These are phyloP conservation scores for Catostomus latipinnis DNA, from an alignment of 2,797 vertebrate genomes.

Conservation along the genomic window DNA sequence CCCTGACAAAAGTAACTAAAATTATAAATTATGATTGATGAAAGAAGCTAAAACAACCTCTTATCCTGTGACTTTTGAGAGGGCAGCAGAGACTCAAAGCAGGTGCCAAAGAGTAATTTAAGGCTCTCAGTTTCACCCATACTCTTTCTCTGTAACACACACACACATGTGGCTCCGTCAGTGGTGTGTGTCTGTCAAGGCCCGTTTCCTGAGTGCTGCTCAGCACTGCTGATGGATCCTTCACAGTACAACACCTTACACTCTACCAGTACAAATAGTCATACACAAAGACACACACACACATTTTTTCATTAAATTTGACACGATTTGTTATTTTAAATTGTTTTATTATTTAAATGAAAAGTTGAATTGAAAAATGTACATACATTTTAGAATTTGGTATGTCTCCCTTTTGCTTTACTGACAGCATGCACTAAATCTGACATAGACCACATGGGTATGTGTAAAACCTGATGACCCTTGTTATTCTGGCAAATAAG, in stretches of 20 bases:
- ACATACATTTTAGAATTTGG: neutral
- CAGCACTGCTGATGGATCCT: conserved; percentile 64
- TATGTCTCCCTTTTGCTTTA: neutral
- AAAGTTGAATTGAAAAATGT: neutral
- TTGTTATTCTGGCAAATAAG: neutral
- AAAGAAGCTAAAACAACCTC: conserved; percentile 34
- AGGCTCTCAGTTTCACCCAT: conserved; percentile 23
- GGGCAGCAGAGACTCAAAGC: conserved; percentile 27
- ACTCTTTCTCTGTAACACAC: conserved; percentile 27
- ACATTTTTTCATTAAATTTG: conserved; percentile 9
- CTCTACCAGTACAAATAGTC: conserved; percentile 54
- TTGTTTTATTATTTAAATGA: neutral
- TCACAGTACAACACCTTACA: conserved; percentile 60
- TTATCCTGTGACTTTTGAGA: conserved; percentile 17
- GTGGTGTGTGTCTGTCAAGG: conserved; percentile 59
- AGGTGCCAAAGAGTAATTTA: conserved; percentile 20
- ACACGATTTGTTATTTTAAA: too few species aligned
- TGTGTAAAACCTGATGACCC: too few species aligned
- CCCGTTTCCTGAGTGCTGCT: conserved; percentile 59
- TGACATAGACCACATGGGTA: neutral
- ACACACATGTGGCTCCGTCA: conserved; percentile 52
- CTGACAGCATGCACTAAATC: neutral
- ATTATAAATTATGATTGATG: neutral
- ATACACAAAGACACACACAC: conserved; percentile 25
- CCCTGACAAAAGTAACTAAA: neutral